Percentiles rank a stretch among this genome's conserved stretches.
phyloP scores from a whole-genome alignment of 2,888 invertebrate species.

The Drosophila incognita region DNA sequence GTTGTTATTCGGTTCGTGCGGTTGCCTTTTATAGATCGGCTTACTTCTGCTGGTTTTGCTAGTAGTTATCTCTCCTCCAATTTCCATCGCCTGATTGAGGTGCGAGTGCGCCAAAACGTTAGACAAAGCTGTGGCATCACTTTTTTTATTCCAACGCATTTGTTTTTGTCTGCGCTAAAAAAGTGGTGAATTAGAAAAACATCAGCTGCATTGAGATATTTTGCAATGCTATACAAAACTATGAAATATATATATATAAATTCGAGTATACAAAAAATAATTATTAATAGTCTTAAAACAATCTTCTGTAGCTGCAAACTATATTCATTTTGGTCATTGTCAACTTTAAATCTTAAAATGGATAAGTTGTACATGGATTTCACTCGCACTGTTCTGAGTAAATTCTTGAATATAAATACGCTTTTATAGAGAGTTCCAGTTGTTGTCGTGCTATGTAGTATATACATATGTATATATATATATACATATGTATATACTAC shows the following conservation, averaged over 20 bases:
- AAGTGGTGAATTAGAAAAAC: too few relatives aligned
- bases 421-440: conserved; percentile 43
- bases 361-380: conserved; percentile 4
- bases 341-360: background rate
- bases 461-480: background rate
- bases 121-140: background rate
- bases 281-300: too few relatives aligned
- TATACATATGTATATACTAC: conserved; percentile 32
- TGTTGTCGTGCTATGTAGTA: conserved; percentile 37
- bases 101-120: conserved; percentile 8
- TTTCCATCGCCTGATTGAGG: conserved; percentile 16
- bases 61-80: conserved; percentile 9
- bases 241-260: background rate
- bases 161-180: background rate
- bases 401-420: conserved; percentile 1
- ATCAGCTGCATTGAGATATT: background rate
- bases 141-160: background rate
- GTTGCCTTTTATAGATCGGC: background rate
- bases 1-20: conserved; percentile 33
- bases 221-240: background rate
- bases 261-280: too few relatives aligned
- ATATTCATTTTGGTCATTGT: background rate
- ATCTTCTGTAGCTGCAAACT: too few relatives aligned
- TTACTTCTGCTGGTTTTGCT: background rate
- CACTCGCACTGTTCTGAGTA: background rate